Conservation (phyloP, 2,888 invertebrate species). For the Emesis furor region DNA sequence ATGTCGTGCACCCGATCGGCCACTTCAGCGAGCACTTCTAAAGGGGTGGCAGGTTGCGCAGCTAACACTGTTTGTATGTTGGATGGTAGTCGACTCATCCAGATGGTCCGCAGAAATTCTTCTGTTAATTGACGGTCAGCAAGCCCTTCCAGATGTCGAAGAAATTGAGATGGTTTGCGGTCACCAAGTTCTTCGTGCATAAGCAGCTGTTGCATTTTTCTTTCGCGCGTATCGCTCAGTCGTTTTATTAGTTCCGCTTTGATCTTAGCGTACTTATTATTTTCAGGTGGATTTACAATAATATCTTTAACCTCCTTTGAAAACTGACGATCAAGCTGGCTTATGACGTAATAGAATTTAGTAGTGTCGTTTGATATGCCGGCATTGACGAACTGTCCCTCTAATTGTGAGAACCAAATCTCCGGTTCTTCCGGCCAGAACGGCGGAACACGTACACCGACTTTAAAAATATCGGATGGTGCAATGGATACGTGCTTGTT, state of each 20-base stretch:
- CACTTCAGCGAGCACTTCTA: not conserved
- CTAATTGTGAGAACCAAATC: constrained; percentile 1
- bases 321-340: not conserved
- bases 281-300: not conserved
- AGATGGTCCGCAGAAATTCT: not conserved
- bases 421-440: constrained; percentile 6
- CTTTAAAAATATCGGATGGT: constrained; percentile 48
- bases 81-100: not conserved
- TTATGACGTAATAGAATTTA: not conserved
- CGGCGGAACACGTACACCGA: not conserved
- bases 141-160: not conserved
- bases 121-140: not conserved
- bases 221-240: not conserved
- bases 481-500: constrained; percentile 1
- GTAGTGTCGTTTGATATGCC: constrained; percentile 66
- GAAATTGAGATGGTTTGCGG: not conserved
- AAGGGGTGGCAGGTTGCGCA: not conserved
- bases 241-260: not conserved
- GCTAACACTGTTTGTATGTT: not conserved
- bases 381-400: not conserved
- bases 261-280: not conserved
- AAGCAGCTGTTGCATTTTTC: not conserved
- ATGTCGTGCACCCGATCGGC: not conserved
- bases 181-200: not conserved
- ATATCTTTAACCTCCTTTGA: not conserved